phyloP scores from a whole-genome alignment of 2,888 invertebrate species.

The Conomelus anceps region DNA sequence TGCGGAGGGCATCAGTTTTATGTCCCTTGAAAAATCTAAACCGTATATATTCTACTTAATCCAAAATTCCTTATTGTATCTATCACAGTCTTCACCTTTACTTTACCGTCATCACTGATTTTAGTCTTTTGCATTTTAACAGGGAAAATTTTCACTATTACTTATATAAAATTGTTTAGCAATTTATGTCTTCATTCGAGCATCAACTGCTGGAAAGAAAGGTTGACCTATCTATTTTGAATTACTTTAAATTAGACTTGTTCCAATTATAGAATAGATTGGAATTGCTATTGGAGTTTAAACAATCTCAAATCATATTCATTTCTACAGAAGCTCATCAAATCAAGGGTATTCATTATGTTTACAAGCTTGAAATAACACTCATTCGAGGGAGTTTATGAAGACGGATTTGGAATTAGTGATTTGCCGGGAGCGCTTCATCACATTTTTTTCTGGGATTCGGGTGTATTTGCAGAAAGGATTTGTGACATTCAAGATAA shows the following conservation, averaged over 20 bases:
- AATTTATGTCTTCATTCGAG: too few species aligned
- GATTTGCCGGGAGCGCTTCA: background rate
- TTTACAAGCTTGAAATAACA: background rate
- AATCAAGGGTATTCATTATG: background rate
- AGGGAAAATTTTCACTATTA: too few species aligned
- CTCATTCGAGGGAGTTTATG: background rate
- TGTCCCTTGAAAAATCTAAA: too few species aligned
- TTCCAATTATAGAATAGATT: background rate
- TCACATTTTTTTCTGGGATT: background rate
- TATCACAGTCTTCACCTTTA: too few species aligned
- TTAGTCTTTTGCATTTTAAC: too few species aligned
- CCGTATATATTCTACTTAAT: too few species aligned
- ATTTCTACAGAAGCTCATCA: background rate
- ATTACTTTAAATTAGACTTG: slow-evolving; percentile 11
- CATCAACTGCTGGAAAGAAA: slow-evolving; percentile 18
- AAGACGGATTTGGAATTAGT: background rate
- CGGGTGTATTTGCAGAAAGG: too few species aligned
- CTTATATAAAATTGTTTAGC: too few species aligned
- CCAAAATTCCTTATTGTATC: too few species aligned
- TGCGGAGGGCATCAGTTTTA: too few species aligned
- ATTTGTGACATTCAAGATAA: background rate
- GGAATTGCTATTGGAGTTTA: background rate
- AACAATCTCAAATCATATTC: background rate
- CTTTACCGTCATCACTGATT: too few species aligned
- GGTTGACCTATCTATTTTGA: slow-evolving; percentile 15